Evolutionary conservation across 2,113 vertebrate genomes (phyloP), one percentile per base, ranked within the genome.

Genomic region (Aegithalos caudatus): DNA sequence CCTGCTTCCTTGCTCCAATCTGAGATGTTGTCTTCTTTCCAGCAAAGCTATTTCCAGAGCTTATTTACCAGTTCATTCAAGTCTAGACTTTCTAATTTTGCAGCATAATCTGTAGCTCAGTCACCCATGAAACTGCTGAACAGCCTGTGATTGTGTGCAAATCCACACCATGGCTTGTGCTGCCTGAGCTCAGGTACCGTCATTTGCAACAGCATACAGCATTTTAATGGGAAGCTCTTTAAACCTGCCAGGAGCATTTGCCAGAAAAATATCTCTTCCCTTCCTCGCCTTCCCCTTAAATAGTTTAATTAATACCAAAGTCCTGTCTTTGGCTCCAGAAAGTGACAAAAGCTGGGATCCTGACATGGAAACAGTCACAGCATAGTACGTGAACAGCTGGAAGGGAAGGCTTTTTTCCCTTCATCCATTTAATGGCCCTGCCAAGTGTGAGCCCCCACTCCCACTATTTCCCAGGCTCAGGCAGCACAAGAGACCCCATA

Each of bases 51-150:
- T 93, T 94, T 83, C 50, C 65, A 80, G 69, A 72, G 20, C 44
- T 65, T 81, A 84, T 92, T 92, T 92, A 71, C 51, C 37, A 64
- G 62, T 44, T 88, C 91, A 81, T 86, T 94, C 90, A 88, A 91
- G 67, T 67, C 66, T 56, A 82, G 57, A 78, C 80, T 90, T 89
- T 67, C 81, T 91, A 76, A 89, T 83, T 96, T 90, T 90, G 71
- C 88, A 88, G 80, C 28, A 35, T 51, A 86, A 92, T 94, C 90
- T 81, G 82, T 69, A 79, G 81, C 47, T 95, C 81, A 95, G 96
- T 92, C 89, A 96, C 29, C 88, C 96, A 62, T 94, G 91, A 96
- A 93, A 91, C 65, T 69, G 76, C 70, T 27, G 70, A 95, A 76
- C 48, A 83, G 53, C 33, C 62, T 60, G 50, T 69, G 66, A 85